Conservation (phyloP, 2,797 vertebrate species). For the Galago senegalensis region DNA sequence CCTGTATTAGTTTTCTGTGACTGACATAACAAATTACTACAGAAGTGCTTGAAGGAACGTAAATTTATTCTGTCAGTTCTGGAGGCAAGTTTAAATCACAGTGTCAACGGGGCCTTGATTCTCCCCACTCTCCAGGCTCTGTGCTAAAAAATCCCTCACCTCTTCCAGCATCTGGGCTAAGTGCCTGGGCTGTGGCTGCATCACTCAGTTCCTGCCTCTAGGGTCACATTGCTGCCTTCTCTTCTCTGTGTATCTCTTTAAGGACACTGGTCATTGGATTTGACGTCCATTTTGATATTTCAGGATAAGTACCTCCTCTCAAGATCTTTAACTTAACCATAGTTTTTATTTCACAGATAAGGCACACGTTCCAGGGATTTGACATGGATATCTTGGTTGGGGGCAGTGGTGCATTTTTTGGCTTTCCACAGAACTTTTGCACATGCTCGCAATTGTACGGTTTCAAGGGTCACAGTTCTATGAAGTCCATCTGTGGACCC, state of each 20-base stretch:
- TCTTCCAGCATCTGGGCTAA: background rate
- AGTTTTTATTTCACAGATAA: background rate
- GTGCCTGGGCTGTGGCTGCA: background rate
- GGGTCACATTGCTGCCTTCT: background rate
- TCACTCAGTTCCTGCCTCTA: background rate
- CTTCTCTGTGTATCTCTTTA: background rate
- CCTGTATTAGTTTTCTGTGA: slow-evolving; percentile 20
- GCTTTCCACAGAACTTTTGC: background rate
- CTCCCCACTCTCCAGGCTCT: background rate
- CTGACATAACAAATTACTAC: background rate
- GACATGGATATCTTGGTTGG: background rate
- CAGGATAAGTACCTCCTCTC: background rate
- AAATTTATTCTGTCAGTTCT: background rate
- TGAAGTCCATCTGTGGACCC: background rate
- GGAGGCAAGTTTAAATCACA: background rate
- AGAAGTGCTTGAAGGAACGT: background rate
- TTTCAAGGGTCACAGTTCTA: background rate
- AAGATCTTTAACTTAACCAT: slow-evolving; percentile 43
- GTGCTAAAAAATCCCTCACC: background rate
- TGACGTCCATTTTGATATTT: background rate
- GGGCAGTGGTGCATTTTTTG: background rate
- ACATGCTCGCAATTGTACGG: background rate
- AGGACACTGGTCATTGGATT: background rate
- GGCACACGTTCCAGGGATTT: background rate
- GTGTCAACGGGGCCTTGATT: background rate